Evolutionary conservation across 2,888 invertebrate genomes (phyloP), one percentile per base, ranked within the genome.

Genomic region (Eristalinus aeneus): DNA sequence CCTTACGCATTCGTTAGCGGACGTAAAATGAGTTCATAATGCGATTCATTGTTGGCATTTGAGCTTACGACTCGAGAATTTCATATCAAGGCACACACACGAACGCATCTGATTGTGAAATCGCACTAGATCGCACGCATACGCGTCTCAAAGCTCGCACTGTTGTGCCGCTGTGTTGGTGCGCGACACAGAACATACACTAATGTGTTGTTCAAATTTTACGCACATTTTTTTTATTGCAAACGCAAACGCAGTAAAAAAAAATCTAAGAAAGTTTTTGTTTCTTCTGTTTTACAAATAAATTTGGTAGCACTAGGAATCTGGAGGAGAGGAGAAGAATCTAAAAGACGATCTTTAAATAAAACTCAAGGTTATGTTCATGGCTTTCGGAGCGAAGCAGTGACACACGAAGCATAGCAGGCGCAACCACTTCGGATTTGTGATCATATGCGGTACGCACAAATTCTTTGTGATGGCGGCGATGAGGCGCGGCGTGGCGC

Each of bases 351-450:
- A 82, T 77, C 76, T 76, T 86, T 77, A 64, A 81, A 86, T 80
- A 86, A 82, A 86, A 58, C 65, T 86, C 86, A 86, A 86, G 86
- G 86, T 86, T 86, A 86, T 61, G 86, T 82, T 86, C 86, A 86
- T 78, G 86, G 86, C 54, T 86, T n/a, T 82, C 31, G 65, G 60
- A 54, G 81, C 76, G 46, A 46, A 69, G 67, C 54, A 75, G 69
- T 65, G 77, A 73, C 77, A 81, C 65, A 10, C 58, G 67, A 80
- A 75, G 71, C 65, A 75, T 34, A 80, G 39, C 56, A 12, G 46
- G 53, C 75, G 74, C 74, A 61, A 81, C 76, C 85, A 76, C 58
- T 76, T 84, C 64, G 72, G 67, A 61, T 75, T 69, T 81, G 76
- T 74, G 76, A 78, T 77, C 73, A 46, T 77, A 64, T 65, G 64